A percentile compares a stretch with the other conserved stretches of the same genome.
Evolutionary conservation across 2,113 vertebrate genomes (phyloP).

Genomic region (Mesembrinibis cayennensis): DNA sequence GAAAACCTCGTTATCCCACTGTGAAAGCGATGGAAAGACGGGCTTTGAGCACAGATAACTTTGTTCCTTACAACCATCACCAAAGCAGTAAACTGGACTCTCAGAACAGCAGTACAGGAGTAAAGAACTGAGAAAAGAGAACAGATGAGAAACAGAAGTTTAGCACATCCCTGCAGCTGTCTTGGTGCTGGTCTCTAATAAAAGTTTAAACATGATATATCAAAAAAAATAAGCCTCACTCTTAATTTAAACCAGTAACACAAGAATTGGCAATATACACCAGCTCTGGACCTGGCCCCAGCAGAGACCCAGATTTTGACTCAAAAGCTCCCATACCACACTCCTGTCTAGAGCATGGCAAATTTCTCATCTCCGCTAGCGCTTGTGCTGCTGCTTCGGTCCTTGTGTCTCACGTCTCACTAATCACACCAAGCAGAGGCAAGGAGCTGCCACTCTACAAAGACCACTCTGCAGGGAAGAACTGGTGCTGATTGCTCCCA

Average conservation of each 20-base stretch:
- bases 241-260: constrained; percentile 17
- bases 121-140: background rate
- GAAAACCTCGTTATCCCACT: background rate
- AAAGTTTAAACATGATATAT: background rate
- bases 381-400: constrained; percentile 8
- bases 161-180: background rate
- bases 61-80: background rate
- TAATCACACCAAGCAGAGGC: constrained; percentile 46
- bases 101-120: background rate
- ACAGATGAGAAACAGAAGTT: background rate
- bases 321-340: constrained; percentile 1
- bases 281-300: background rate
- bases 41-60: background rate
- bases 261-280: background rate
- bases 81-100: background rate
- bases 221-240: constrained; percentile 6
- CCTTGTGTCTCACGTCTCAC: constrained; percentile 14
- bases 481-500: constrained; percentile 3
- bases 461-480: background rate
- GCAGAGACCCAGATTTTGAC: background rate
- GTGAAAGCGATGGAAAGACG: background rate
- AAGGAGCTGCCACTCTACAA: constrained; percentile 13
- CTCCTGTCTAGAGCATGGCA: constrained; percentile 5
- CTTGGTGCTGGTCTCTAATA: background rate
- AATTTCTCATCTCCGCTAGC: constrained; percentile 2